Base-by-base conservation (phyloP, 2,888 invertebrate species). In the Philereme transversata region DNA sequence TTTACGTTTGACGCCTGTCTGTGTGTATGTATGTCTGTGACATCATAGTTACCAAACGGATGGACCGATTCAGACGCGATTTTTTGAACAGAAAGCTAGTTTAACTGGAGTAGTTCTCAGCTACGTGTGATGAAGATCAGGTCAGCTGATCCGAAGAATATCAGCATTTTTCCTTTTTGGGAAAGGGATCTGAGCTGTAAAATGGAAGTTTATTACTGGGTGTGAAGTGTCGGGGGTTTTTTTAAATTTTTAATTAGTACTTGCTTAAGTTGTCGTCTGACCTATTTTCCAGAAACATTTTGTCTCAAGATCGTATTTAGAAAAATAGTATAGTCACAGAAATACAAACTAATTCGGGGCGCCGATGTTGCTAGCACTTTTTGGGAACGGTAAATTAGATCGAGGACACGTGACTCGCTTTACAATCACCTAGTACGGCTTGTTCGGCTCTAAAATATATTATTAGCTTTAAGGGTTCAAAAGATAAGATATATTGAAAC, bases 361-460 rank as follows among this genome's bases (percentile, higher is more conserved):
- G 76, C 83, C 82, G 78, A 81, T 79, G 79, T 78, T 77, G 75
- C 76, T 76, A 82, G 82, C 78, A 80, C 82, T 83, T 87, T 87
- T 86, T 77, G 86, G 83, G 79, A 76, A 80, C 81, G 80, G 81
- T 83, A 83, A 86, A 86, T 88, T 87, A 86, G 85, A 87, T 88
- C 81, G 81, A 73, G 70, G 69, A 81, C 75, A 76, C 88, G 88
- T 88, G 88, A 86, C 81, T 77, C 66, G 88, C 65, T 79, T 87
- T 74, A 74, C 79, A 79, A 87, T 83, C 56, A 62, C 57, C 45
- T 47, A 49, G 40, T 49, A 61, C 60, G 63, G 60, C 63, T 65
- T 66, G 65, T 67, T 67, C 54, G 51, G 57, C 54, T 57, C 57
- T 49, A 61, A 57, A 59, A 61, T 61, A 57, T 62, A 65, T 59